phyloP scores from a whole-genome alignment of 2,888 invertebrate species.

The Pristionchus entomophagus region DNA sequence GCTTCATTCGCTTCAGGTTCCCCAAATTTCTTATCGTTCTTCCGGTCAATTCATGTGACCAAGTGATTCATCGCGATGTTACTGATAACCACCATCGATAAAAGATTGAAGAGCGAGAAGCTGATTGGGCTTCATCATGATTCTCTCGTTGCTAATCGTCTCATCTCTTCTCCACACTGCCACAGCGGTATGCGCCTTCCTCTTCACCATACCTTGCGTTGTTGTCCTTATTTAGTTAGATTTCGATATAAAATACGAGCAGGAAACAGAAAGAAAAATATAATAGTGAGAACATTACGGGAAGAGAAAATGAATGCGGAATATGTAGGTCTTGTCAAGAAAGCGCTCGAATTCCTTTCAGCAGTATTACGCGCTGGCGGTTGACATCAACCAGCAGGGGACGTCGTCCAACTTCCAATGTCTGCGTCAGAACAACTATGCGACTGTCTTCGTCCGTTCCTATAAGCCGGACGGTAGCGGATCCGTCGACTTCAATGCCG shows the following conservation, averaged over 20 bases:
- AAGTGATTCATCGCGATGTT: too few relatives aligned
- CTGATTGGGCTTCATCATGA: not conserved
- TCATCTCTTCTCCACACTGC: not conserved
- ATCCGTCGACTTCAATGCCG: slow-evolving; percentile 35
- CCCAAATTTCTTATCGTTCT: too few relatives aligned
- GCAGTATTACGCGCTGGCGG: slow-evolving; percentile 20
- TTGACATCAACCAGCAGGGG: slow-evolving; percentile 32
- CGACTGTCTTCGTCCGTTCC: slow-evolving; percentile 42
- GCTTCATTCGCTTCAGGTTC: too few relatives aligned
- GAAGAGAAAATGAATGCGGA: too few relatives aligned
- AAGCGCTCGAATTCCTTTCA: not conserved
- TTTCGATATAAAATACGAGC: too few relatives aligned
- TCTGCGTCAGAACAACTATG: not conserved
- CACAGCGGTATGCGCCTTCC: not conserved
- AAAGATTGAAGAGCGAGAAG: not conserved
- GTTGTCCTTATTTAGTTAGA: too few relatives aligned
- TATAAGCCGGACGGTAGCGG: slow-evolving; percentile 47
- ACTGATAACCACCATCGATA: too few relatives aligned
- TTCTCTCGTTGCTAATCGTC: not conserved
- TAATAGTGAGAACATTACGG: too few relatives aligned
- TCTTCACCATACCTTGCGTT: too few relatives aligned
- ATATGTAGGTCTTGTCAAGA: too few relatives aligned
- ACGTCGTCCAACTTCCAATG: slow-evolving; percentile 10
- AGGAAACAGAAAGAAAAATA: too few relatives aligned
- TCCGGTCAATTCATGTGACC: too few relatives aligned